Conservation (phyloP, 2,797 vertebrate genomes). For the Lacerta viridis region DNA sequence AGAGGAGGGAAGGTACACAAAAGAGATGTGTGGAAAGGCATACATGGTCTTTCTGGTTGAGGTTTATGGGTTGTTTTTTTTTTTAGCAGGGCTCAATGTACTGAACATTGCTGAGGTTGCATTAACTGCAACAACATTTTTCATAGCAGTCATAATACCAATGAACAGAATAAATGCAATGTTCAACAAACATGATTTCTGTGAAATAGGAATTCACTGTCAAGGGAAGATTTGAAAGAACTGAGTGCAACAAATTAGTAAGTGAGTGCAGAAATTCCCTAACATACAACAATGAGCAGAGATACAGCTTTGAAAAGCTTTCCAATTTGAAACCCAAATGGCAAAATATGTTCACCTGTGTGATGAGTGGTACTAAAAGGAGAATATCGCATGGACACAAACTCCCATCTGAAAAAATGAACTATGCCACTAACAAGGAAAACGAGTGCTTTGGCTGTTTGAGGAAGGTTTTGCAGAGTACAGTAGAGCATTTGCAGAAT, state of each 20-base stretch:
- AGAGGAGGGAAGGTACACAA: background rate
- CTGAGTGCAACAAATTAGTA: background rate
- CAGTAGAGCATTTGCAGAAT: background rate
- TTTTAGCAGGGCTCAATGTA: background rate
- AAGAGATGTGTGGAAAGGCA: background rate
- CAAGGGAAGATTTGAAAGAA: background rate
- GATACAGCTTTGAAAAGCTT: slow-evolving; percentile 10
- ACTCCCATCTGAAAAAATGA: slow-evolving; percentile 3
- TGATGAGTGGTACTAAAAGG: background rate
- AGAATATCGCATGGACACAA: background rate
- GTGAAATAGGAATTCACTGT: background rate
- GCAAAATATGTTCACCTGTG: background rate
- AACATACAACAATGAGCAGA: background rate
- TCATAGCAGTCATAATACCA: background rate
- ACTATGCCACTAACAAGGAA: background rate
- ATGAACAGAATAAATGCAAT: background rate
- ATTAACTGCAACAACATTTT: background rate
- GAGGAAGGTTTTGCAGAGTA: background rate
- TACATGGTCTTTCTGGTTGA: background rate
- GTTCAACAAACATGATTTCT: background rate
- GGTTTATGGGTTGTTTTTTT: too few relatives aligned
- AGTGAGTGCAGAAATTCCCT: background rate
- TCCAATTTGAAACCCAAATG: background rate
- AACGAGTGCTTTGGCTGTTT: accelerated
- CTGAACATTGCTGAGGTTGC: background rate